Evolutionary conservation across 1,140 invertebrate genomes (phyloP).

Genomic region (Calosoma granatense): DNA sequence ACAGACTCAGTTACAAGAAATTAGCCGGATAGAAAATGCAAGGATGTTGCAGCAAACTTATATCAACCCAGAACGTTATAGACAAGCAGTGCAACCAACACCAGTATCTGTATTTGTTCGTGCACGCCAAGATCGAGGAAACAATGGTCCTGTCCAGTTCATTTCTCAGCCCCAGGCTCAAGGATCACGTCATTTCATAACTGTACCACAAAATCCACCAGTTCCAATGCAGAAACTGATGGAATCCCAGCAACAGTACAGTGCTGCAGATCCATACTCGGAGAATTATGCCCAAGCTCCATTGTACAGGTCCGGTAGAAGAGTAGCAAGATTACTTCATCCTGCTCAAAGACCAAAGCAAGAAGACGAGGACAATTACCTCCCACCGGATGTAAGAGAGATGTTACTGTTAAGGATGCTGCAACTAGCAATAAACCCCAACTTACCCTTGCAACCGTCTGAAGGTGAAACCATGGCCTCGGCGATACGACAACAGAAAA

Average conservation of each 20-base stretch:
- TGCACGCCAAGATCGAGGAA: constrained; percentile 6
- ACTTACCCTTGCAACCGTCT: constrained; percentile 37
- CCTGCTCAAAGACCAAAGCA: constrained; percentile 24
- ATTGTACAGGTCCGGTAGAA: constrained; percentile 17
- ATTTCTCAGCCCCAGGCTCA: background rate
- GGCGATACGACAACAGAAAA: constrained; percentile 26
- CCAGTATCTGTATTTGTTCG: constrained; percentile 18
- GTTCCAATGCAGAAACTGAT: constrained; percentile 3
- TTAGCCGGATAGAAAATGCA: constrained; percentile 26
- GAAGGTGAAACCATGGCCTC: constrained; percentile 27
- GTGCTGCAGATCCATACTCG: constrained; percentile 7
- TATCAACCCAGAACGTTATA: constrained; percentile 22
- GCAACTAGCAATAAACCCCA: constrained; percentile 54
- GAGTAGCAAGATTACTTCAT: constrained; percentile 21
- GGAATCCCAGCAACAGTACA: constrained; percentile 14
- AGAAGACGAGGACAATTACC: constrained; percentile 44
- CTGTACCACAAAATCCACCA: constrained; percentile 11
- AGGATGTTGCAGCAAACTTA: constrained; percentile 15
- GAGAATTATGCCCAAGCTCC: constrained; percentile 12
- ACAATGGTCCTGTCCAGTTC: constrained; percentile 10
- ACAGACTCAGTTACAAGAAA: constrained; percentile 40
- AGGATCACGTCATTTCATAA: constrained; percentile 12
- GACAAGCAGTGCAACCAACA: constrained; percentile 19
- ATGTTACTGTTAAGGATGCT: constrained; percentile 57
- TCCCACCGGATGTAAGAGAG: constrained; percentile 55